Evolutionary conservation across 2,888 invertebrate genomes (phyloP).

Genomic region (Capitulum mitella): DNA sequence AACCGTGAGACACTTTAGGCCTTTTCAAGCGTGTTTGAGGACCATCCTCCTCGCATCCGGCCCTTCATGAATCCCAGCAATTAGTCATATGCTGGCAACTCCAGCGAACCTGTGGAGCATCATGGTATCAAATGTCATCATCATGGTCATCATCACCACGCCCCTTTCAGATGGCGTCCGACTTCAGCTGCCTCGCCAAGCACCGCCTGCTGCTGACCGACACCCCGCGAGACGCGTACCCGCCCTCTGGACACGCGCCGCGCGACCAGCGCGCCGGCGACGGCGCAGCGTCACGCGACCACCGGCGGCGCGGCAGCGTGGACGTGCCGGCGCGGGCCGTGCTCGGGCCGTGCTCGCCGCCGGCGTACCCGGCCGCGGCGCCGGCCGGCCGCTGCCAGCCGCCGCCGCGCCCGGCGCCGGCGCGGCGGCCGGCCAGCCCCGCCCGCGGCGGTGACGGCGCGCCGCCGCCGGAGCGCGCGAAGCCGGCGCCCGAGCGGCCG

Average conservation of each 20-base stretch:
- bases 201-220: not conserved
- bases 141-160: too few species aligned
- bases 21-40: too few species aligned
- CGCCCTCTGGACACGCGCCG: not conserved
- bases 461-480: not conserved
- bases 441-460: not conserved
- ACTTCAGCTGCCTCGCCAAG: not conserved
- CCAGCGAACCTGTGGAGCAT: too few species aligned
- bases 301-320: not conserved
- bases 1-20: too few species aligned
- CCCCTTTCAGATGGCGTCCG: not conserved
- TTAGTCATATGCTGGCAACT: too few species aligned
- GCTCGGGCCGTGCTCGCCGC: not conserved
- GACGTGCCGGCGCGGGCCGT: not conserved
- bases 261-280: not conserved
- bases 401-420: not conserved
- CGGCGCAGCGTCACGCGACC: too few species aligned
- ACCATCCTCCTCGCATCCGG: too few species aligned
- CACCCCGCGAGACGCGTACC: not conserved
- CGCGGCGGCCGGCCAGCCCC: not conserved
- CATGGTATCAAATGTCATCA: too few species aligned
- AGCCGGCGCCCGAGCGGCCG: not conserved
- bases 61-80: too few species aligned
- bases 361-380: slow-evolving; percentile 6
- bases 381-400: not conserved